Evolutionary conservation across 2,113 vertebrate genomes (phyloP), one percentile per base, ranked within the genome.

Genomic region (Psammodynastes pulverulentus): DNA sequence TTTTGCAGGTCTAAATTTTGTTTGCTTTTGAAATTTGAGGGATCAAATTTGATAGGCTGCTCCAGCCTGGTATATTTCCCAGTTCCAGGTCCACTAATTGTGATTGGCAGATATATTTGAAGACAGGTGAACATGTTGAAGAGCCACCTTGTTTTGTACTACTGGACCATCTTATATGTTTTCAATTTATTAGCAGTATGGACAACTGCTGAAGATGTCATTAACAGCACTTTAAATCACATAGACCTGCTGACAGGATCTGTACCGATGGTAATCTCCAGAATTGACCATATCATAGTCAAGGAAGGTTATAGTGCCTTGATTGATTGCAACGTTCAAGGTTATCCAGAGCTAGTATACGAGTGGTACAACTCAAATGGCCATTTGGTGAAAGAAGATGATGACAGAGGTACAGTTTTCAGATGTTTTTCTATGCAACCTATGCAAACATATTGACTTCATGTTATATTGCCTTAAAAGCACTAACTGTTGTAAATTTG

Each of bases 331-430:
- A 99, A 98, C 12, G 96, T 99, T 94, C 98, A 97, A 15, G 99
- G 98, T 91, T 96, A 98, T 19, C 99, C 99, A 1, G 96, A 97
- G 49, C 99, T 98, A 24, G 98, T 54, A 1, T 97, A 99, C 93
- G 98, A 97, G 89, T 99, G 99, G 99, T 99, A 98, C 96, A 99
- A 99, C 96, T 99, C 99, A 56, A 97, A 98, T 0, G 98, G 99
- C 62, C 96, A 34, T 86, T 96, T 98, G 88, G 97, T 99, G 94
- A 97, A 98, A 92, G 97, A 97, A 1, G 97, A 98, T 0, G 96
- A 94, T 0, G 94, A 95, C 0, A 96, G 93, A 94, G 98, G 98
- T 98, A 97, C 96, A 95, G 58, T 58, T 62, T 90, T 67, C 19
- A 52, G 29, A 54, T 23, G 53, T 34, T 49, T 62, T 67, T 49